Conservation (phyloP, 2,888 invertebrate genomes). For the Drosophila merina region DNA sequence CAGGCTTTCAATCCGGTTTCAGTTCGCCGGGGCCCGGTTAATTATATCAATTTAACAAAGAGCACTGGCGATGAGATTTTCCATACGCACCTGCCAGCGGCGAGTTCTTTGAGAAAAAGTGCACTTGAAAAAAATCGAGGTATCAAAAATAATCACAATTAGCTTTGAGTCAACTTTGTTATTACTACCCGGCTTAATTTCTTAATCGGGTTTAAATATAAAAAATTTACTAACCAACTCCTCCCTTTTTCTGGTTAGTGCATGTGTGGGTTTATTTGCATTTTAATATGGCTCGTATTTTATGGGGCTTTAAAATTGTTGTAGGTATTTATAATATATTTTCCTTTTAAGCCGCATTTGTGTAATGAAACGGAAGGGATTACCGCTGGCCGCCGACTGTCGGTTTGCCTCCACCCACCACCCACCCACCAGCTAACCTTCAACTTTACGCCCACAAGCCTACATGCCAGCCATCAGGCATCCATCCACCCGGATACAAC, state of each 20-base stretch:
- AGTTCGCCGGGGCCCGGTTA: constrained; percentile 23
- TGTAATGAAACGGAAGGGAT: constrained; percentile 71
- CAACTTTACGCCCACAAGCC: constrained; percentile 1
- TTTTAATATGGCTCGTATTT: constrained; percentile 47
- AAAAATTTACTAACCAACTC: neutral
- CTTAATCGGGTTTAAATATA: neutral
- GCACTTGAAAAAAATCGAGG: neutral
- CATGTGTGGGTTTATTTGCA: constrained; percentile 40
- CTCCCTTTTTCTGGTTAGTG: constrained; percentile 15
- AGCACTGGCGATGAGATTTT: constrained; percentile 1
- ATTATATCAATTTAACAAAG: constrained; percentile 48
- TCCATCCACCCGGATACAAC: constrained; percentile 20
- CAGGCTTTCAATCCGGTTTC: constrained; percentile 37
- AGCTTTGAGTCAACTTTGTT: too few species aligned
- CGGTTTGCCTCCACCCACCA: constrained; percentile 1
- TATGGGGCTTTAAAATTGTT: constrained; percentile 44
- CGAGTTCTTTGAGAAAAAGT: constrained; percentile 1
- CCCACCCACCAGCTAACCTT: constrained; percentile 32
- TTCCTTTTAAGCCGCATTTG: constrained; percentile 71
- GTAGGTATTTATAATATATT: constrained; percentile 41
- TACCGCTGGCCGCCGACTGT: constrained; percentile 50
- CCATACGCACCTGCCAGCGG: constrained; percentile 18
- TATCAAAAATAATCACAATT: too few species aligned
- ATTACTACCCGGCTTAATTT: too few species aligned
- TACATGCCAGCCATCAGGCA: neutral